Evolutionary conservation across 2,113 vertebrate genomes (phyloP).

Genomic region (Siphamia tubifer): DNA sequence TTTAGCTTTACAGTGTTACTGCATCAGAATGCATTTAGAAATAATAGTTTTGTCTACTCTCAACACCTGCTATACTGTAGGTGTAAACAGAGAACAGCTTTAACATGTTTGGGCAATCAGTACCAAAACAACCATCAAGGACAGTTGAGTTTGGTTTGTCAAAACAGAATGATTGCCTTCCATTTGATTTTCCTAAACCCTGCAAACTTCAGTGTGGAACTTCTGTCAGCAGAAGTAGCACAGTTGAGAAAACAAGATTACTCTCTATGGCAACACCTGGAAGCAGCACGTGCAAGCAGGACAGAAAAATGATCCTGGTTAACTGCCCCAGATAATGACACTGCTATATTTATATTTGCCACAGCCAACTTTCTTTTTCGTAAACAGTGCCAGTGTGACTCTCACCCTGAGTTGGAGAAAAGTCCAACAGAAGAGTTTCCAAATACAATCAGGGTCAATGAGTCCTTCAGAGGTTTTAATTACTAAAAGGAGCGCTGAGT

Average conservation of each 20-base stretch:
- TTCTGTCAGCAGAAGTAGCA: conserved; percentile 40
- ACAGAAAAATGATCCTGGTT: conserved; percentile 49
- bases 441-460: conserved; percentile 40
- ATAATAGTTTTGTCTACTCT: background rate
- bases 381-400: conserved; percentile 29
- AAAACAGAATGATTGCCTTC: conserved; percentile 53
- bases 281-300: conserved; percentile 48
- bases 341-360: conserved; percentile 69
- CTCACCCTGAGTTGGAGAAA: conserved; percentile 28
- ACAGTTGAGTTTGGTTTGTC: conserved; percentile 33
- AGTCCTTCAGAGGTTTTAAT: conserved; percentile 37
- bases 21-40: background rate
- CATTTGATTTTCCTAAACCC: conserved; percentile 60
- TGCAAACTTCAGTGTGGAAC: conserved; percentile 53
- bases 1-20: too few species aligned
- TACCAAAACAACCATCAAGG: conserved; percentile 3
- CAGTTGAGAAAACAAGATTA: conserved; percentile 71
- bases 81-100: conserved; percentile 11
- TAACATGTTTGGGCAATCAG: conserved; percentile 16
- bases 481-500: conserved; percentile 22
- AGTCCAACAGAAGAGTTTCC: conserved; percentile 42
- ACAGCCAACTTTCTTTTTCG: conserved; percentile 18
- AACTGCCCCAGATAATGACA: conserved; percentile 61
- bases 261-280: conserved; percentile 67
- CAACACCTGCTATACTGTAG: background rate